A percentile compares a stretch with the other conserved stretches of the same genome.
Conservation (phyloP, 1,140 invertebrate species). For the Drosophila athabasca region DNA sequence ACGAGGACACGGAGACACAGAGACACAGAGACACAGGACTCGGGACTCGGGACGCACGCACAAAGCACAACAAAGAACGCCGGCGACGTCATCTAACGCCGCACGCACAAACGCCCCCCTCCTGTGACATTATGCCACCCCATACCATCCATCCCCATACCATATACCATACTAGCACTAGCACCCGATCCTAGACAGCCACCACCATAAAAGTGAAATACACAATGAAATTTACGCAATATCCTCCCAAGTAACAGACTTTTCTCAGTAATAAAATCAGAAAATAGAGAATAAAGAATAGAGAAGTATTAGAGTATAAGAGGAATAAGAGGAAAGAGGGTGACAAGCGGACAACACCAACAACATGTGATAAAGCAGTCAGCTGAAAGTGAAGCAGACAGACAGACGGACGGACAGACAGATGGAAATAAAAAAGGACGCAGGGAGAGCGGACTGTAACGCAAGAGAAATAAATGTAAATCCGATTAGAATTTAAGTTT, state of each 20-base stretch:
- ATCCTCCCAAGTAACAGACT: slow-evolving; percentile 70
- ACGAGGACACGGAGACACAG: slow-evolving; percentile 1
- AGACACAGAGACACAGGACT: neutral
- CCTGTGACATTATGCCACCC: neutral
- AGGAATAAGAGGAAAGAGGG: slow-evolving; percentile 58
- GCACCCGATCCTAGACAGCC: slow-evolving; percentile 52
- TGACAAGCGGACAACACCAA: slow-evolving; percentile 71
- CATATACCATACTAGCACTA: slow-evolving; percentile 26
- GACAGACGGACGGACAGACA: slow-evolving; percentile 4
- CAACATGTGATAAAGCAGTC: slow-evolving; percentile 63
- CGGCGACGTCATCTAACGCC: slow-evolving; percentile 59
- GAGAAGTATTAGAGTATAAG: slow-evolving; percentile 3
- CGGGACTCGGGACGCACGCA: slow-evolving; percentile 53
- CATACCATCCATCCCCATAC: slow-evolving; percentile 17
- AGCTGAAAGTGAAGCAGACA: slow-evolving; percentile 65
- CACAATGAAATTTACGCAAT: slow-evolving; percentile 82
- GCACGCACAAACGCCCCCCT: slow-evolving; percentile 32
- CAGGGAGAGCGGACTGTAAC: slow-evolving; percentile 24
- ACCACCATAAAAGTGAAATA: slow-evolving; percentile 80
- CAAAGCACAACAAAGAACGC: slow-evolving; percentile 71
- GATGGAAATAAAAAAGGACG: neutral
- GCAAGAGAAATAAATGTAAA: slow-evolving; percentile 59
- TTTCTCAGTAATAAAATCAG: slow-evolving; percentile 77
- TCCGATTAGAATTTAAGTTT: slow-evolving; percentile 76
- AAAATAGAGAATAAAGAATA: slow-evolving; percentile 51